Evolutionary conservation across 2,113 vertebrate species (phyloP).

Genomic region (Dascyllus trimaculatus): DNA sequence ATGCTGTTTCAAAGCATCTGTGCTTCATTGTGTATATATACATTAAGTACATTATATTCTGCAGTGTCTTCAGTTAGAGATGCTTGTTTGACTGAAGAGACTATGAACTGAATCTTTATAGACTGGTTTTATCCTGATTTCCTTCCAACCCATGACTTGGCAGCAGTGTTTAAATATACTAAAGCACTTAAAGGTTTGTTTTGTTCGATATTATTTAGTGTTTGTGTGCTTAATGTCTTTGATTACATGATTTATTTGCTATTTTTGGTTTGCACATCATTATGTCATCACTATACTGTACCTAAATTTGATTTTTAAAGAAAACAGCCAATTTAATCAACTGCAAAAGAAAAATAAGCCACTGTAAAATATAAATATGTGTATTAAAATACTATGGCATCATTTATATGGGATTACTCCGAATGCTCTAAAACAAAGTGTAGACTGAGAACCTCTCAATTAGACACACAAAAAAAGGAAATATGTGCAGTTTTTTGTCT

Average conservation of each 20-base stretch:
- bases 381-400: slow-evolving; percentile 30
- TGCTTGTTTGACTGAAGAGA: background rate
- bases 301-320: background rate
- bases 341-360: slow-evolving; percentile 20
- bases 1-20: background rate
- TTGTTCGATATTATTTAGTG: background rate
- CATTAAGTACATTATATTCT: background rate
- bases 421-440: slow-evolving; percentile 34
- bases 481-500: slow-evolving; percentile 46
- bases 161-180: background rate
- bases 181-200: background rate
- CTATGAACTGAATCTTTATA: slow-evolving; percentile 9
- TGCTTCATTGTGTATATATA: background rate
- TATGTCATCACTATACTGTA: too few relatives aligned
- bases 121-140: background rate
- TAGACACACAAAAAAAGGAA: slow-evolving; percentile 48
- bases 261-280: too few relatives aligned
- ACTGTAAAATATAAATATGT: slow-evolving; percentile 25
- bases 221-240: background rate
- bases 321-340: background rate
- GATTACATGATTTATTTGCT: background rate
- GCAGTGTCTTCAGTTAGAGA: slow-evolving; percentile 8
- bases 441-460: slow-evolving; percentile 22
- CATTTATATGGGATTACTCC: slow-evolving; percentile 20
- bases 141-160: background rate